Percentiles rank a stretch among this genome's conserved stretches.
Conservation (phyloP, 2,113 vertebrate species). For the Bubalus kerabau region DNA sequence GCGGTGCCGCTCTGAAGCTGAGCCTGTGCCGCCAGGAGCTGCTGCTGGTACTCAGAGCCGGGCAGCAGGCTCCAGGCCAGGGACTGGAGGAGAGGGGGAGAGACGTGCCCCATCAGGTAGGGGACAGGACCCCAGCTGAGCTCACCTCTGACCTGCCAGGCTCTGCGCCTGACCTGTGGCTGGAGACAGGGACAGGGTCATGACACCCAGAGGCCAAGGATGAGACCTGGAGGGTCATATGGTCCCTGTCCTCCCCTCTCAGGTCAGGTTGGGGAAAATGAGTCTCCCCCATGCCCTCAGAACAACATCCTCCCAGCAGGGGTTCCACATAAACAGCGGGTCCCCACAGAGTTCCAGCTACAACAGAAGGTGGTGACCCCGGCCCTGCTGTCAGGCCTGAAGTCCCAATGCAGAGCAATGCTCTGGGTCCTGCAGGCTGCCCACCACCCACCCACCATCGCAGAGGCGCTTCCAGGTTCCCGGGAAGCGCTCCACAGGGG, state of each 20-base stretch:
- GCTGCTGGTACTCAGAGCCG: constrained; percentile 52
- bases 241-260: not conserved
- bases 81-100: constrained; percentile 52
- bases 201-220: not conserved
- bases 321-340: not conserved
- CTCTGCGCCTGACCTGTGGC: not conserved
- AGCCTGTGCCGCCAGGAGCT: constrained; percentile 35
- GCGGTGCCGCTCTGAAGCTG: constrained; percentile 33
- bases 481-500: not conserved
- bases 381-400: not conserved
- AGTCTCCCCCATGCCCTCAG: not conserved
- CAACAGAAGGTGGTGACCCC: not conserved
- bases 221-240: not conserved
- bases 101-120: not conserved
- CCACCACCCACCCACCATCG: not conserved
- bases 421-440: not conserved
- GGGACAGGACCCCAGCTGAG: not conserved
- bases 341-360: not conserved
- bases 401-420: not conserved
- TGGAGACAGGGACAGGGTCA: not conserved
- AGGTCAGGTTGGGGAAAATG: not conserved
- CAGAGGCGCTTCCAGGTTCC: not conserved
- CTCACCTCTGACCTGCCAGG: not conserved
- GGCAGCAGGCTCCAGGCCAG: constrained; percentile 51
- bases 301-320: not conserved